A percentile compares a stretch with the other conserved stretches of the same genome.
phyloP scores from a whole-genome alignment of 1,140 invertebrate species.

The Nasonia longicornis region DNA sequence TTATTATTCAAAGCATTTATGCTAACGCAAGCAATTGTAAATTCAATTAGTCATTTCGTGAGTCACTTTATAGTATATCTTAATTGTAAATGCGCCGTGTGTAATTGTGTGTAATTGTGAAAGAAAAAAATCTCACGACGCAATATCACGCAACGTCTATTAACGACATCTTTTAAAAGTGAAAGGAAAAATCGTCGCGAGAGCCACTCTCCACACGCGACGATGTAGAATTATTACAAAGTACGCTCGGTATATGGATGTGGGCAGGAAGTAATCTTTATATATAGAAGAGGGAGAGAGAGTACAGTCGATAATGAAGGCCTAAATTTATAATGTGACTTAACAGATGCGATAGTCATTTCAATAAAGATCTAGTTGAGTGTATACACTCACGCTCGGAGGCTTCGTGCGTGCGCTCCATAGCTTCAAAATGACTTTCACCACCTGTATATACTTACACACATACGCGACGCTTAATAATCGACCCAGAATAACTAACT shows the following conservation, averaged over 20 bases:
- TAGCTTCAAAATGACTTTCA: slow-evolving; percentile 41
- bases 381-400: not conserved
- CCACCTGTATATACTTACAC: slow-evolving; percentile 16
- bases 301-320: slow-evolving; percentile 27
- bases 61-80: not conserved
- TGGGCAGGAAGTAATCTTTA: not conserved
- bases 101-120: no score
- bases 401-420: not conserved
- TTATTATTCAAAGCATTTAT: not conserved
- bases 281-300: not conserved
- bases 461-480: slow-evolving; percentile 30
- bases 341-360: slow-evolving; percentile 30
- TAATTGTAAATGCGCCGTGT: not conserved
- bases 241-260: not conserved
- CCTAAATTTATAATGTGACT: slow-evolving; percentile 35
- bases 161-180: not conserved
- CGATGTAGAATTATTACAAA: slow-evolving; percentile 10
- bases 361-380: slow-evolving; percentile 34
- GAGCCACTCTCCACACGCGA: not conserved
- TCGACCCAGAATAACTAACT: slow-evolving; percentile 38
- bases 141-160: not conserved
- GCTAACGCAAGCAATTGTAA: not conserved
- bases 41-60: not conserved
- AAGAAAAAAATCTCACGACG: not conserved
- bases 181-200: not conserved